phyloP scores from a whole-genome alignment of 2,113 vertebrate species.

The Labeo catla region DNA sequence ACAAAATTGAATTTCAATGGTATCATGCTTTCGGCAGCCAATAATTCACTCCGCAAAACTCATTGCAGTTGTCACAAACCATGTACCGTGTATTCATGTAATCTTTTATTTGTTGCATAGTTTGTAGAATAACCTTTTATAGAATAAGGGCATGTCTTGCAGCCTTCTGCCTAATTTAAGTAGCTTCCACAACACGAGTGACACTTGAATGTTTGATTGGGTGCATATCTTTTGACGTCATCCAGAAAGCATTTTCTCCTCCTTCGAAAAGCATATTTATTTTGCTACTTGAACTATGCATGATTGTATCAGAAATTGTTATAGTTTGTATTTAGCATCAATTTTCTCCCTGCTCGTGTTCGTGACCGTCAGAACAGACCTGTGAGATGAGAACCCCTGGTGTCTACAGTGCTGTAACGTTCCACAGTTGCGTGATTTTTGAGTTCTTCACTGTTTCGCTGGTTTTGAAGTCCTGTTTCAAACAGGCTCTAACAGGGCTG shows the following conservation, averaged over 20 bases:
- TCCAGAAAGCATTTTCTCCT: background rate
- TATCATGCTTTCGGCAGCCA: slow-evolving; percentile 17
- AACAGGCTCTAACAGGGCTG: slow-evolving; percentile 18
- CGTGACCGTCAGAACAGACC: background rate
- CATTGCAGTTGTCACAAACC: slow-evolving; percentile 2
- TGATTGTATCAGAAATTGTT: background rate
- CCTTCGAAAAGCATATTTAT: background rate
- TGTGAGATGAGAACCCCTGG: background rate
- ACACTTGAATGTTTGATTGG: background rate
- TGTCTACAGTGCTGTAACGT: background rate
- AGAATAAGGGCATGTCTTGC: background rate
- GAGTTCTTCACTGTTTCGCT: background rate
- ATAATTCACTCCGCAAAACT: slow-evolving; percentile 6
- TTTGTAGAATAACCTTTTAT: background rate
- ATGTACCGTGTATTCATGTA: background rate
- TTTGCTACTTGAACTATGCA: background rate
- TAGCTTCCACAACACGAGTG: background rate
- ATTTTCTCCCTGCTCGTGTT: background rate
- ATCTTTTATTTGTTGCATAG: background rate
- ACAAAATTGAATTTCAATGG: background rate
- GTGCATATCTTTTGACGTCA: background rate
- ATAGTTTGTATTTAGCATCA: background rate
- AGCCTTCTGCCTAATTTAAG: background rate
- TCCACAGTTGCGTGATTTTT: slow-evolving; percentile 4
- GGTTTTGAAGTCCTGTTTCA: background rate